phyloP scores from a whole-genome alignment of 1,140 invertebrate genomes.

The Aphis craccivora region DNA sequence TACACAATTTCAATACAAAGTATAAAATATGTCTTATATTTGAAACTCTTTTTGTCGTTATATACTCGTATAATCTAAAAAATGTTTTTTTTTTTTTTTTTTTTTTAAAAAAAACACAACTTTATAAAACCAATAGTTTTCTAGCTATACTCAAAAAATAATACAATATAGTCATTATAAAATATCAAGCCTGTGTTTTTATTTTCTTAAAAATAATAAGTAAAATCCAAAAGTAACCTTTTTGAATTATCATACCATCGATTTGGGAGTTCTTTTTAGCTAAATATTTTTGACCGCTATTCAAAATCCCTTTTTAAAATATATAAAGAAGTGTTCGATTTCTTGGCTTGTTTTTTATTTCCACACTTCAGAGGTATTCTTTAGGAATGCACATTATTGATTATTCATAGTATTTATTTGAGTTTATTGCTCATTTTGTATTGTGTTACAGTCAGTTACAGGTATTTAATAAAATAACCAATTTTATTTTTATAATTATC shows the following conservation, averaged over 20 bases:
- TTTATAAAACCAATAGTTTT: not conserved
- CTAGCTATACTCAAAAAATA: not conserved
- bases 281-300: conserved; percentile 8
- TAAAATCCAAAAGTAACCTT: no score
- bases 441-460: no score
- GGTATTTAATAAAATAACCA: no score
- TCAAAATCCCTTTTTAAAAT: not conserved
- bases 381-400: no score
- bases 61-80: not conserved
- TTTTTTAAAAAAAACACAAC: not conserved
- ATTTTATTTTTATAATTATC: no score
- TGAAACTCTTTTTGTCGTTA: not conserved
- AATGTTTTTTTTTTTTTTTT: no score
- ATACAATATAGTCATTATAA: not conserved
- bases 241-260: not conserved
- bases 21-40: not conserved
- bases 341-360: no score
- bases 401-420: no score
- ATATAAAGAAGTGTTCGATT: no score
- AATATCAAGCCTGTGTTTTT: not conserved
- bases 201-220: not conserved
- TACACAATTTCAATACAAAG: not conserved
- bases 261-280: not conserved
- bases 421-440: no score
- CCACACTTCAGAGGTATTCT: no score